Conservation (phyloP, 2,888 invertebrate genomes). For the Drosophila subsilvestris region DNA sequence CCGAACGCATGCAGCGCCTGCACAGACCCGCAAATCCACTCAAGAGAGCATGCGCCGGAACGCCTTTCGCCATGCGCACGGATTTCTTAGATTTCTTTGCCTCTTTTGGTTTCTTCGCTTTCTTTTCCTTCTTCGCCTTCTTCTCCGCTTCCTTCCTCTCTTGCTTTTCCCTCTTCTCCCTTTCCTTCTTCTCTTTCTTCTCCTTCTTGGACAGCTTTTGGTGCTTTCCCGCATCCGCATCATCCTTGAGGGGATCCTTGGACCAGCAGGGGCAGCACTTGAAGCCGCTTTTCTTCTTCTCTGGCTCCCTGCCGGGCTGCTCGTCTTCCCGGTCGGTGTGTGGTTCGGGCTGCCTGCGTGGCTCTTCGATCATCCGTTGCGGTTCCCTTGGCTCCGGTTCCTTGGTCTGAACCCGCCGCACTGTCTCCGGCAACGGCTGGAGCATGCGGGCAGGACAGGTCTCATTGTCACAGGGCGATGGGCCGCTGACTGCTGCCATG, state of each 20-base stretch:
- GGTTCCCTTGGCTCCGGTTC: too few species aligned
- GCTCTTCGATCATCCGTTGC: background rate
- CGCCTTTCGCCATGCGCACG: too few species aligned
- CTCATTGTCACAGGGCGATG: background rate
- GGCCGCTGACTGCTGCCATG: too few species aligned
- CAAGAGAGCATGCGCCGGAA: slow-evolving; percentile 22
- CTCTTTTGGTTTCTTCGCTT: background rate
- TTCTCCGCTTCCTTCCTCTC: background rate
- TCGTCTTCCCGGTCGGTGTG: too few species aligned
- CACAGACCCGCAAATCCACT: slow-evolving; percentile 37
- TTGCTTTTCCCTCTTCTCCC: background rate
- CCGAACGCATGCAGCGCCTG: slow-evolving; percentile 42
- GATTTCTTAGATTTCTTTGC: background rate
- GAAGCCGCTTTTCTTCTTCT: background rate
- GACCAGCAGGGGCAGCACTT: background rate
- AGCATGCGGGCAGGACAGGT: background rate
- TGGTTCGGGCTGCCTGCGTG: too few species aligned
- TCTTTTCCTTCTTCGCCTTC: background rate
- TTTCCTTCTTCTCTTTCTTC: too few species aligned
- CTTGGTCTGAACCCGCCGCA: too few species aligned
- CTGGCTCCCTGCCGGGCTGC: background rate
- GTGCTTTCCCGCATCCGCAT: background rate
- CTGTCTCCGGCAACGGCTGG: too few species aligned
- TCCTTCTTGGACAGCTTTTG: background rate
- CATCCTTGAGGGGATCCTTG: background rate